Conservation (phyloP, 2,888 invertebrate species). For the Acronicta psi region DNA sequence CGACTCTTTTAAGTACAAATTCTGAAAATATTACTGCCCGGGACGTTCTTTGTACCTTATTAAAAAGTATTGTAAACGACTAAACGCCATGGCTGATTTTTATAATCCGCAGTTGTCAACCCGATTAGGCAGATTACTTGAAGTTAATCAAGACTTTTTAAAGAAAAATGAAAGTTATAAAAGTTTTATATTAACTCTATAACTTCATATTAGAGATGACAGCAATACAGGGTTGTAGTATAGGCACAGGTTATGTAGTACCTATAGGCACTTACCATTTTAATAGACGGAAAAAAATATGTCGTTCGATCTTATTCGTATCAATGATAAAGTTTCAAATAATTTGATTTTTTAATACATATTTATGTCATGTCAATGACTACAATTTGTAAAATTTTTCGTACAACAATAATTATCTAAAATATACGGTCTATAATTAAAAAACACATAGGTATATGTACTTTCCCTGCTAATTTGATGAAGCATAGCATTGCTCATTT, state of each 20-base stretch:
- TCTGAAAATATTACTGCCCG: slow-evolving; percentile 46
- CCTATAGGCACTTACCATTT: no score
- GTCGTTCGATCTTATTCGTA: no score
- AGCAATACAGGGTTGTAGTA: no score
- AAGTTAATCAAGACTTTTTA: slow-evolving; percentile 16
- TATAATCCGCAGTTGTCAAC: slow-evolving; percentile 26
- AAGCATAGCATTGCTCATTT: slow-evolving; percentile 59
- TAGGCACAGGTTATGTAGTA: no score
- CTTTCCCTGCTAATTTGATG: slow-evolving; percentile 49
- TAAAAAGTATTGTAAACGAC: slow-evolving; percentile 34
- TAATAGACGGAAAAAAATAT: no score
- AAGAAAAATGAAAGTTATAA: slow-evolving; percentile 1
- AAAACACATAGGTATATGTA: slow-evolving; percentile 12
- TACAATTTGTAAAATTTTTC: no score
- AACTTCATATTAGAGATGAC: neutral
- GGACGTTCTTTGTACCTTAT: slow-evolving; percentile 24
- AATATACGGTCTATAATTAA: no score
- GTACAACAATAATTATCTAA: no score
- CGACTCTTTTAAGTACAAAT: slow-evolving; percentile 56
- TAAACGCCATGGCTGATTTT: slow-evolving; percentile 26
- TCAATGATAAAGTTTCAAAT: no score
- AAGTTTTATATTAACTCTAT: slow-evolving; percentile 14
- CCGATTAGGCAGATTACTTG: slow-evolving; percentile 21
- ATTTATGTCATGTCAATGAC: no score
- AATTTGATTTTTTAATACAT: no score